A percentile compares a stretch with the other conserved stretches of the same genome.
Evolutionary conservation across 2,113 vertebrate species (phyloP).

Genomic region (Carlito syrichta): DNA sequence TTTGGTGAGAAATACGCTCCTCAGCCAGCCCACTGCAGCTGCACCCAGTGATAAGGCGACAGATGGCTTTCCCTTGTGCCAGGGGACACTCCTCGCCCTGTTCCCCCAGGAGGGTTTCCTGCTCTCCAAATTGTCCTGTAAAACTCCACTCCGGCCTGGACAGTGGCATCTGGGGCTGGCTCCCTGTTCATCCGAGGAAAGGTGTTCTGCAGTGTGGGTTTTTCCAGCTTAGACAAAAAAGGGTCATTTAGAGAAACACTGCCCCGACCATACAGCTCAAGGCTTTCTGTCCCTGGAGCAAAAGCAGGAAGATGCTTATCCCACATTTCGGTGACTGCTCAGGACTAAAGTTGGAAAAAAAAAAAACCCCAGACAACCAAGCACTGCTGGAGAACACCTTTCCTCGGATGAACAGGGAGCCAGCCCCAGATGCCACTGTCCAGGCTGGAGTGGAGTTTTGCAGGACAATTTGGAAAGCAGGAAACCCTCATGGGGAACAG

Average conservation of each 20-base stretch:
- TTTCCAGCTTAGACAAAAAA: background rate
- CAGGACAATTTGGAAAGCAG: background rate
- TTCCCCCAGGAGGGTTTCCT: background rate
- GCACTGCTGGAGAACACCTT: background rate
- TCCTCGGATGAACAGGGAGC: background rate
- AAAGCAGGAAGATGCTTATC: background rate
- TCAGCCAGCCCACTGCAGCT: too few species aligned
- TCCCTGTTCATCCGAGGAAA: background rate
- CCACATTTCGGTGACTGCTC: background rate
- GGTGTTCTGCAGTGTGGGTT: too few species aligned
- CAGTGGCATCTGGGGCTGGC: accelerated
- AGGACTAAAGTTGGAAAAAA: background rate
- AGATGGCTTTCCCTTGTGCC: too few species aligned
- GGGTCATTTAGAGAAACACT: background rate
- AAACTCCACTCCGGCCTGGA: accelerated
- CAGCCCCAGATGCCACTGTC: accelerated
- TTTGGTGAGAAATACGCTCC: background rate
- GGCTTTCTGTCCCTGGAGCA: background rate
- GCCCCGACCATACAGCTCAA: too few species aligned
- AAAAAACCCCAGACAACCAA: accelerated
- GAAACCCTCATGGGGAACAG: background rate
- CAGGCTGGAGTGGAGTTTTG: accelerated
- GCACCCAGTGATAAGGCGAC: too few species aligned
- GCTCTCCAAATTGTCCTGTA: background rate
- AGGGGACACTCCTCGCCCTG: too few species aligned